Conservation (phyloP, 1,140 invertebrate genomes). For the Muscidifurax raptorellus region DNA sequence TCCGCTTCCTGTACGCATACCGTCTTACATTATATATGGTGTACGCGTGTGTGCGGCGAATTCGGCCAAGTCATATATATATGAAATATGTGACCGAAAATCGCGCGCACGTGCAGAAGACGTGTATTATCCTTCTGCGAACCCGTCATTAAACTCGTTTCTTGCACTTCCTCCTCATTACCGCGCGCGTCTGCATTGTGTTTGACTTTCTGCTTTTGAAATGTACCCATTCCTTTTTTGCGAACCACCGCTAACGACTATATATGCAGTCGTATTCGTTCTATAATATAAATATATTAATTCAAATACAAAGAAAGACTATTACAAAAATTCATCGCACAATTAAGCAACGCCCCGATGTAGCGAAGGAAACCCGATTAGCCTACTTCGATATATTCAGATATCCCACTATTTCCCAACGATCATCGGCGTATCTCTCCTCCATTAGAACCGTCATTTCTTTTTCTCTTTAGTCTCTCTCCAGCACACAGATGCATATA, state of each 20-base stretch:
- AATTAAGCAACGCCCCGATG: background rate
- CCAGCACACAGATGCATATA: background rate
- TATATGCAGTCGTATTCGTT: no score
- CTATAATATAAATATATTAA: no score
- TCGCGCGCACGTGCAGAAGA: background rate
- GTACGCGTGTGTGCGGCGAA: no score
- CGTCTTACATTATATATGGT: background rate
- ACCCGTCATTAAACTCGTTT: background rate
- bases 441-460: background rate
- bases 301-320: no score
- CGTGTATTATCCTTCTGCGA: constrained; percentile 5
- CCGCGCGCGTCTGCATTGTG: background rate
- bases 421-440: background rate
- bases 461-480: background rate
- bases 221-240: no score
- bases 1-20: constrained; percentile 8
- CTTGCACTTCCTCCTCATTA: background rate
- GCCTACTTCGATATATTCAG: background rate
- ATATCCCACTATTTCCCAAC: background rate
- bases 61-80: no score
- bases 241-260: no score
- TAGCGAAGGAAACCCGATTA: background rate
- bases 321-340: background rate
- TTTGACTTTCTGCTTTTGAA: no score
- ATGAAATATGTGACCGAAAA: background rate